Conservation (phyloP, 2,113 vertebrate species). For the Tringa solitaria region DNA sequence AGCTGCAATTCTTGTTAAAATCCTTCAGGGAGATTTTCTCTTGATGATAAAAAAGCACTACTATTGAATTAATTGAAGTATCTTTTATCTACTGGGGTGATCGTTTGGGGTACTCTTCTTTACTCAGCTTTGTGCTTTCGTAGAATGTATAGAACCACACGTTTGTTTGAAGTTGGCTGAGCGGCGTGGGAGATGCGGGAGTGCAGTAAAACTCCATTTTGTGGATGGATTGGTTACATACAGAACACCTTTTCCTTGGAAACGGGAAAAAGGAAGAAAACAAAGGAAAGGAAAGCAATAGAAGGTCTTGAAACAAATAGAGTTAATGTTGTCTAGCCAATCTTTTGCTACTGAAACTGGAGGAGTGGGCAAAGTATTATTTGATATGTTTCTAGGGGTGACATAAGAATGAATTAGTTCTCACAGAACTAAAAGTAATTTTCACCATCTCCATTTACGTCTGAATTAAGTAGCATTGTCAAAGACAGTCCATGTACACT, state of each 20-base stretch:
- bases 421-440: neutral
- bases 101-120: neutral
- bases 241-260: neutral
- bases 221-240: neutral
- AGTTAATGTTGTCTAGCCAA: fast-evolving
- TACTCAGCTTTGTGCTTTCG: neutral
- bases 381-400: neutral
- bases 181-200: neutral
- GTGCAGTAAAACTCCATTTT: neutral
- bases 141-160: neutral
- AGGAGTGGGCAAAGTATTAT: neutral
- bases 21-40: neutral
- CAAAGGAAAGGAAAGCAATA: neutral
- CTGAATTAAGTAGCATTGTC: neutral
- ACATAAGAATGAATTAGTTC: neutral
- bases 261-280: neutral
- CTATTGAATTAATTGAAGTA: neutral
- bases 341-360: neutral
- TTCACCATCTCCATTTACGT: neutral
- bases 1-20: neutral
- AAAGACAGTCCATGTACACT: too few relatives aligned
- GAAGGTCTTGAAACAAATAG: neutral
- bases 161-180: neutral
- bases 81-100: neutral
- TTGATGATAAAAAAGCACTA: neutral